Evolutionary conservation across 2,888 invertebrate genomes (phyloP), one percentile per base, ranked within the genome.

Genomic region (Temnothorax rugatulus): DNA sequence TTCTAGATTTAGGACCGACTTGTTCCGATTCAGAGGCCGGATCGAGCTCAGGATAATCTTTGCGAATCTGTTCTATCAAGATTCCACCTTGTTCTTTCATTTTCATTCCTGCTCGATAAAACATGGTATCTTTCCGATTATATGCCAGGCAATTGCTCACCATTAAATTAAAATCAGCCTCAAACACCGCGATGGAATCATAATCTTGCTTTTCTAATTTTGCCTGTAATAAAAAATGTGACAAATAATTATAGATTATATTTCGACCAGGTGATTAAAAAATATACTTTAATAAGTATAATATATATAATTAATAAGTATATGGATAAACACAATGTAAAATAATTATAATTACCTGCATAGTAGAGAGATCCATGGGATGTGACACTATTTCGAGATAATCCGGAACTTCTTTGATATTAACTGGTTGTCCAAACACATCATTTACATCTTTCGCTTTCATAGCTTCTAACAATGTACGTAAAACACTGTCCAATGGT

Each of bases 101-200:
- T 92, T 97, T 97, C 2, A 98, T 95, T 0, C 98, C 99, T 2
- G 98, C 97, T 79, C 98, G 97, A 95, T 99, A 99, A 95, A 98
- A 99, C 82, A 99, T 97, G 0, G 99, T 99, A 91, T 99, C 99
- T 93, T 98, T 98, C 88, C 98, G 97, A 94, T 99, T 99, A 94
- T 99, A 99, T 0, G 97, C 97, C 91, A 99, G 96, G 93, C 99
- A 99, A 95, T 99, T 99, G 89, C 97, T 97, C 83, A 99, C 98
- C 98, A 99, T 99, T n/a, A 99, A 96, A 92, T 97, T 97, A 94
- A 99, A 99, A 95, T 99, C 99, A 0, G 96, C 96, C 93, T 98
- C 98, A 92, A 99, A 96, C 50, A 97, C 97, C 85, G 97, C 97
- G 59, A 99, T 95, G 74, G 96, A 96, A 9, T 95, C 95, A 94